These are phyloP conservation scores for Pantherophis vulpinus DNA, from an alignment of 2,797 vertebrate species.

Conservation along the genomic window DNA sequence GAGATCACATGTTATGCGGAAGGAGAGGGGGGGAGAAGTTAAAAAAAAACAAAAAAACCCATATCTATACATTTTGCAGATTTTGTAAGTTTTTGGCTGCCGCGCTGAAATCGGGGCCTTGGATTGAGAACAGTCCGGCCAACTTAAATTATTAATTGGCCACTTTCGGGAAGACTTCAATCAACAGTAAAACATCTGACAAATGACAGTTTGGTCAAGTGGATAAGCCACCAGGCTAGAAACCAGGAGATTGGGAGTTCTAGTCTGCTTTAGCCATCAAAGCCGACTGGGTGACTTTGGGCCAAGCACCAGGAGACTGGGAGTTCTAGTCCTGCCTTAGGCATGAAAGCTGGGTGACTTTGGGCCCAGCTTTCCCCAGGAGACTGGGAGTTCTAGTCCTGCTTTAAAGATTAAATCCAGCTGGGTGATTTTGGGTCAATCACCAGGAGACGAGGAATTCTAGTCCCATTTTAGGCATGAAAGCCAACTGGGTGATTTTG, in stretches of 20 bases:
- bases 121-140: too few relatives aligned
- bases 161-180: background rate
- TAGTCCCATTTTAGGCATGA: too few relatives aligned
- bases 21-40: slow-evolving; percentile 28
- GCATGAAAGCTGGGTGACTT: too few relatives aligned
- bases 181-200: background rate
- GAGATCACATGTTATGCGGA: slow-evolving; percentile 74
- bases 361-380: too few relatives aligned
- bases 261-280: background rate
- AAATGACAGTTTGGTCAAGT: background rate
- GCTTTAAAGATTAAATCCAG: too few relatives aligned
- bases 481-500: too few relatives aligned
- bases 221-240: background rate
- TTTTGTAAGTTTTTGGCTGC: slow-evolving; percentile 35
- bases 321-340: too few relatives aligned
- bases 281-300: too few relatives aligned
- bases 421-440: too few relatives aligned
- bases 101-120: background rate
- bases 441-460: too few relatives aligned
- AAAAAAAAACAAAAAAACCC: slow-evolving; percentile 19
- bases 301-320: too few relatives aligned
- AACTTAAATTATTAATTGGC: background rate
- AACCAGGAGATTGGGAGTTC: background rate
- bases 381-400: too few relatives aligned
- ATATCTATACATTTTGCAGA: slow-evolving; percentile 44